Percentiles rank a stretch among this genome's conserved stretches.
Conservation (phyloP, 2,113 vertebrate species). For the Fulmarus glacialis region DNA sequence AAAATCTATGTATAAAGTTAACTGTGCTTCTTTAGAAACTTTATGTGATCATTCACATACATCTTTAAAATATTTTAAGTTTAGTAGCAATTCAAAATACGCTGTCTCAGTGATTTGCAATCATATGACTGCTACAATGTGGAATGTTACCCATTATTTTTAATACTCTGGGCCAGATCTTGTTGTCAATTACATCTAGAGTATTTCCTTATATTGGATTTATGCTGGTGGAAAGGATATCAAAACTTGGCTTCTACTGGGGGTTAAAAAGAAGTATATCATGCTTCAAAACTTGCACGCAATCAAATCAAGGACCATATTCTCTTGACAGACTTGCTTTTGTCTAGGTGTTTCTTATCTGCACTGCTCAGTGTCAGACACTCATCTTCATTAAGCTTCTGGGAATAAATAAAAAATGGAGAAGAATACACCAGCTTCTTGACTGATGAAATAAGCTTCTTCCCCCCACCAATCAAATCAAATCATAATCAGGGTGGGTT, state of each 20-base stretch:
- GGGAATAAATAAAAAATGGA: not conserved
- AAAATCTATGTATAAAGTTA: slow-evolving; percentile 75
- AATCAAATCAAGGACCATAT: slow-evolving; percentile 8
- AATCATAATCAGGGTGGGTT: not conserved
- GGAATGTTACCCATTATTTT: not conserved
- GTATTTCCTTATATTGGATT: not conserved
- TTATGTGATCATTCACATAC: slow-evolving; percentile 36
- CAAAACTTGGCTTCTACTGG: not conserved
- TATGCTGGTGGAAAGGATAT: slow-evolving; percentile 43
- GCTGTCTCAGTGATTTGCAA: not conserved
- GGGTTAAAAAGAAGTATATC: slow-evolving; percentile 9
- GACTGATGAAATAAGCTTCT: slow-evolving; percentile 18
- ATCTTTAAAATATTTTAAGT: slow-evolving; percentile 54
- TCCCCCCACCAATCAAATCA: not conserved
- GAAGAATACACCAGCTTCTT: slow-evolving; percentile 4
- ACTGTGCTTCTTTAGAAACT: slow-evolving; percentile 76
- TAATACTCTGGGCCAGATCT: not conserved
- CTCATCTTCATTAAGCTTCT: not conserved
- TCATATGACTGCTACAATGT: not conserved
- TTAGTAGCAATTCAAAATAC: slow-evolving; percentile 27
- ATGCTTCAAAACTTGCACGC: not conserved
- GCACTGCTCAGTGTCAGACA: not conserved
- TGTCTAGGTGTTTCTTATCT: not conserved
- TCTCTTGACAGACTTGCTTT: slow-evolving; percentile 2
- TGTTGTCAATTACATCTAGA: not conserved